Conservation (phyloP, 1,140 invertebrate species). For the Drosophila miranda region DNA sequence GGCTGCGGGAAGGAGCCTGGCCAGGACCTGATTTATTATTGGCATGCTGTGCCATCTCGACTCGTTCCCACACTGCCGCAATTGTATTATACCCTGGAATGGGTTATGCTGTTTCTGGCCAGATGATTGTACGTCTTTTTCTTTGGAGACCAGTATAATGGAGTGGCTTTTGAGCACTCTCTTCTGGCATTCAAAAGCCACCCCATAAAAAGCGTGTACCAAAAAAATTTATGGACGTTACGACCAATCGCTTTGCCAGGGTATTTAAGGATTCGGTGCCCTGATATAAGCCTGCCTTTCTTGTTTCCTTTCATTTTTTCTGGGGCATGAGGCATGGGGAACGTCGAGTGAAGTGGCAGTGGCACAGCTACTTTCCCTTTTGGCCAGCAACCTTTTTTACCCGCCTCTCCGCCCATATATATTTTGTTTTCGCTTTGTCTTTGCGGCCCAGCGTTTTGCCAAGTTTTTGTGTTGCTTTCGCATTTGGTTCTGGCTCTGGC, state of each 20-base stretch:
- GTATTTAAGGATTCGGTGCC: too few species aligned
- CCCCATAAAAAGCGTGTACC: too few species aligned
- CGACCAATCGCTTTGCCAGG: too few species aligned
- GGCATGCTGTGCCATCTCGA: constrained; percentile 24
- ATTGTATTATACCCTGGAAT: constrained; percentile 30
- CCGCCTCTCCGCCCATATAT: constrained; percentile 44
- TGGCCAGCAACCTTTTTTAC: constrained; percentile 43
- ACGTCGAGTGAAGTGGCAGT: constrained; percentile 51
- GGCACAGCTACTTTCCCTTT: constrained; percentile 63
- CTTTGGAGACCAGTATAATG: too few species aligned
- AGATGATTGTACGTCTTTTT: too few species aligned
- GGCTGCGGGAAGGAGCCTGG: constrained; percentile 5
- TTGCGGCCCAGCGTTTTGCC: constrained; percentile 30
- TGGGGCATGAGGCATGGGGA: not conserved
- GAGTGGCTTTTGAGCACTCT: too few species aligned
- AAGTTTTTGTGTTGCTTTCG: constrained; percentile 51
- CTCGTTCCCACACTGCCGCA: constrained; percentile 43
- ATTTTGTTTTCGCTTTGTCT: constrained; percentile 70
- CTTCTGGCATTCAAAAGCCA: too few species aligned
- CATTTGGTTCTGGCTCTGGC: constrained; percentile 37
- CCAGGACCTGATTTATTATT: constrained; percentile 55
- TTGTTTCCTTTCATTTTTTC: constrained; percentile 2
- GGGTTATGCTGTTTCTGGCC: not conserved
- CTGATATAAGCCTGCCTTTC: not conserved
- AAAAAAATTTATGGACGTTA: too few species aligned